Percentiles rank a stretch among this genome's conserved stretches.
These are phyloP conservation scores for Pedicia rivosa DNA, from an alignment of 2,888 invertebrate species.

Conservation along the genomic window DNA sequence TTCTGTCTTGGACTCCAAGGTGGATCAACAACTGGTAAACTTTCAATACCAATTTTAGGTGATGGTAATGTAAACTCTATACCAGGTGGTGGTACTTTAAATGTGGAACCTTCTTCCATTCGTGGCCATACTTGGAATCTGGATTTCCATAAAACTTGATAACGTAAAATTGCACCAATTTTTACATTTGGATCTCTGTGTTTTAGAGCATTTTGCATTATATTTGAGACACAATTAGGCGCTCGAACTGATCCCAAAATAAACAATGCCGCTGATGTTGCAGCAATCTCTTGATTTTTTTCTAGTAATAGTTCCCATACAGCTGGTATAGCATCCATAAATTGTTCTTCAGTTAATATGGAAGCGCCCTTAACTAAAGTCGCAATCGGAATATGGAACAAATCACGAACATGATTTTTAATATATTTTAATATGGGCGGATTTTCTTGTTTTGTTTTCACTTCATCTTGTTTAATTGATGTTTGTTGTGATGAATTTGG, in stretches of 20 bases:
- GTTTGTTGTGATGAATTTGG: slow-evolving; percentile 25
- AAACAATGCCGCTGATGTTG: slow-evolving; percentile 76
- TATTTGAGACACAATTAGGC: slow-evolving; percentile 72
- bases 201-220: slow-evolving; percentile 78
- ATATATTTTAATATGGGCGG: slow-evolving; percentile 65
- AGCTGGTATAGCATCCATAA: slow-evolving; percentile 74
- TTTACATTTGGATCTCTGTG: slow-evolving; percentile 69
- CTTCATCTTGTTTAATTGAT: slow-evolving; percentile 29
- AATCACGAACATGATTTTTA: slow-evolving; percentile 62
- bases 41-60: slow-evolving; percentile 94
- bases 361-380: slow-evolving; percentile 80
- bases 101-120: slow-evolving; percentile 96
- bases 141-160: slow-evolving; percentile 91
- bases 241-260: slow-evolving; percentile 86
- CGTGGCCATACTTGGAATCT: slow-evolving; percentile 98
- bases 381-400: slow-evolving; percentile 80
- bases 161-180: slow-evolving; percentile 68
- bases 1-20: slow-evolving; percentile 98
- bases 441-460: slow-evolving; percentile 37
- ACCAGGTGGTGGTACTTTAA: slow-evolving; percentile 97
- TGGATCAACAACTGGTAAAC: slow-evolving; percentile 88
- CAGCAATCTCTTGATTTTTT: slow-evolving; percentile 66
- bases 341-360: slow-evolving; percentile 73
- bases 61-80: slow-evolving; percentile 99
- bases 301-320: slow-evolving; percentile 94